phyloP scores from a whole-genome alignment of 1,140 invertebrate species.

The Zaprionus taronus region DNA sequence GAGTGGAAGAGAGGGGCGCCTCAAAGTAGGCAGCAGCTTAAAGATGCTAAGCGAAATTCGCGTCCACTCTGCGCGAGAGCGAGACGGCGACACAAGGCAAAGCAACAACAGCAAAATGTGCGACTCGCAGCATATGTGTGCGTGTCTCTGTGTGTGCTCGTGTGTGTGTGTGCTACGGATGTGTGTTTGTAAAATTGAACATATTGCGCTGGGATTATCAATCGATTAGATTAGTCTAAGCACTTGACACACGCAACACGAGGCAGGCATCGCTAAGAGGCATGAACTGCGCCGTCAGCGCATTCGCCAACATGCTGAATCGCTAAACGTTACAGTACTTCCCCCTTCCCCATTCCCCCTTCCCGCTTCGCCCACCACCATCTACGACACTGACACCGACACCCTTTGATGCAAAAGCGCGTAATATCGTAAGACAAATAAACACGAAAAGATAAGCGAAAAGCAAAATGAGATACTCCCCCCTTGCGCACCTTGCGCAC shows the following conservation, averaged over 20 bases:
- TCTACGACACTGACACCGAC: not conserved
- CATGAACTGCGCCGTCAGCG: constrained; percentile 7
- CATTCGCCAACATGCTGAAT: not conserved
- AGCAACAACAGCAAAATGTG: constrained; percentile 24
- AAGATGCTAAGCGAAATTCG: constrained; percentile 48
- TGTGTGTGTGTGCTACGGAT: not conserved
- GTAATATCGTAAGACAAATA: constrained; percentile 12
- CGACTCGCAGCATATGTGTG: not conserved
- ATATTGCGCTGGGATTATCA: constrained; percentile 50
- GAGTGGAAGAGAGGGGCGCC: not conserved
- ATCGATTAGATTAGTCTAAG: constrained; percentile 46
- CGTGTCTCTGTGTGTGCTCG: constrained; percentile 6
- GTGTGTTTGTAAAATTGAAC: constrained; percentile 38
- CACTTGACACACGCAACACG: constrained; percentile 43
- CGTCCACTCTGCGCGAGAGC: not conserved
- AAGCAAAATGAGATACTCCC: not conserved
- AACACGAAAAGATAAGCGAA: constrained; percentile 5
- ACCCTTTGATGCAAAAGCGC: not conserved
- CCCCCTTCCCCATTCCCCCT: not conserved
- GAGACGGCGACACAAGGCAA: constrained; percentile 19
- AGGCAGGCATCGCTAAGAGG: too few relatives aligned
- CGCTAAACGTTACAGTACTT: not conserved
- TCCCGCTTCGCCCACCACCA: not conserved
- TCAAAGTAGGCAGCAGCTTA: constrained; percentile 6
- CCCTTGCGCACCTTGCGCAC: not conserved